phyloP scores from a whole-genome alignment of 1,140 invertebrate genomes.

The Drosophila tani region DNA sequence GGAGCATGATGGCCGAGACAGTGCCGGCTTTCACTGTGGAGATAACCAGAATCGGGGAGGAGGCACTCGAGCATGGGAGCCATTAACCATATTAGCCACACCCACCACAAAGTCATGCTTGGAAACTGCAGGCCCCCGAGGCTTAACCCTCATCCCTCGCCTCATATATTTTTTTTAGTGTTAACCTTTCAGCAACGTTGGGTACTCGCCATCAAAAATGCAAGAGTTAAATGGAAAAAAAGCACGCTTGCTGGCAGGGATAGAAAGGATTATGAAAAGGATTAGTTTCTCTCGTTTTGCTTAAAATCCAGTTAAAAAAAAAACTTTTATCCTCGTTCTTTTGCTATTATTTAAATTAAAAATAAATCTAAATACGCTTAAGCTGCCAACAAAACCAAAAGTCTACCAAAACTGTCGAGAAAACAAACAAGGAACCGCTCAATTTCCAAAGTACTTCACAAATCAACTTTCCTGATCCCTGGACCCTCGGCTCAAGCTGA shows the following conservation, averaged over 20 bases:
- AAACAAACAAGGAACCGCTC: neutral
- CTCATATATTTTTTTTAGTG: conserved; percentile 10
- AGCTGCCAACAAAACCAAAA: too few species aligned
- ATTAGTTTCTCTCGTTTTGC: too few species aligned
- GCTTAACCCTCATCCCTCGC: neutral
- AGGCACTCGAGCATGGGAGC: conserved; percentile 42
- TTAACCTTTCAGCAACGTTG: neutral
- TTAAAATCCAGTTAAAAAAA: too few species aligned
- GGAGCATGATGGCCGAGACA: conserved; percentile 24
- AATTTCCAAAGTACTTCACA: conserved; percentile 1
- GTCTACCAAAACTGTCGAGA: neutral
- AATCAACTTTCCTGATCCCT: conserved; percentile 12
- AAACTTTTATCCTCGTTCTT: too few species aligned
- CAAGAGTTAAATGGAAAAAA: conserved; percentile 22
- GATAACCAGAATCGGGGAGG: conserved; percentile 19
- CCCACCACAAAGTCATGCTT: conserved; percentile 3
- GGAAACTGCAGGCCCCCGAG: neutral
- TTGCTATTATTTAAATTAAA: too few species aligned
- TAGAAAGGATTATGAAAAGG: neutral
- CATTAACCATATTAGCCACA: conserved; percentile 4
- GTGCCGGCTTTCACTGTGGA: conserved; percentile 58
- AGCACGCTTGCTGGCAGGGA: conserved; percentile 4
- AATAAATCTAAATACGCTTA: too few species aligned
- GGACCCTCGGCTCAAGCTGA: neutral
- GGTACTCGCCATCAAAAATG: conserved; percentile 24